Conservation (phyloP, 2,888 invertebrate genomes). For the Mythimna loreyi region DNA sequence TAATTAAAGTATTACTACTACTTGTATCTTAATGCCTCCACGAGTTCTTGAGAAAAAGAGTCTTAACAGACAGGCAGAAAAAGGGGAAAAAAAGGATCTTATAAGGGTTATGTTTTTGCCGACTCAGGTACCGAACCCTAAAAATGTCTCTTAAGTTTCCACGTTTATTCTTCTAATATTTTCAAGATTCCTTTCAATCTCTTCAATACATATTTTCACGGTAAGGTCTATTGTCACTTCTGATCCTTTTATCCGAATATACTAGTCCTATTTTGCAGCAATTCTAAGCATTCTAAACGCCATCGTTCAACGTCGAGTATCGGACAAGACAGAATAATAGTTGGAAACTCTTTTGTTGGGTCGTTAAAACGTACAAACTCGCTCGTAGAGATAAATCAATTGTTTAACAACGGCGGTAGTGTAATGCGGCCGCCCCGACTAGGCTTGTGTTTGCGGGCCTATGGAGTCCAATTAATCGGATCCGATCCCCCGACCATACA, state of each 20-base stretch:
- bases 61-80: too few species aligned
- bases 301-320: constrained; percentile 19
- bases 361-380: constrained; percentile 50
- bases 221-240: neutral
- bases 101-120: too few species aligned
- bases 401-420: constrained; percentile 67
- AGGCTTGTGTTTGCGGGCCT: constrained; percentile 74
- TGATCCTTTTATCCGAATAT: neutral
- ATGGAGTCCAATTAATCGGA: constrained; percentile 81
- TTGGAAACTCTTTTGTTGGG: constrained; percentile 56
- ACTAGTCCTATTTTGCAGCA: neutral
- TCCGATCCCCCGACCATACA: constrained; percentile 71
- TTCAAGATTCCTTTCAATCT: neutral
- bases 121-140: too few species aligned
- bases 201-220: neutral
- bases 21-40: too few species aligned
- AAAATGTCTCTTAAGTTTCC: neutral
- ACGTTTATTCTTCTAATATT: neutral
- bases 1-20: too few species aligned
- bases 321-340: constrained; percentile 46
- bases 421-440: constrained; percentile 72
- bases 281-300: constrained; percentile 21
- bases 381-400: constrained; percentile 66
- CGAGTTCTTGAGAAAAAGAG: too few species aligned
- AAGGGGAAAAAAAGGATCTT: too few species aligned